Base-by-base conservation (phyloP, 2,797 vertebrate species). In the Gobionotothen gibberifrons region DNA sequence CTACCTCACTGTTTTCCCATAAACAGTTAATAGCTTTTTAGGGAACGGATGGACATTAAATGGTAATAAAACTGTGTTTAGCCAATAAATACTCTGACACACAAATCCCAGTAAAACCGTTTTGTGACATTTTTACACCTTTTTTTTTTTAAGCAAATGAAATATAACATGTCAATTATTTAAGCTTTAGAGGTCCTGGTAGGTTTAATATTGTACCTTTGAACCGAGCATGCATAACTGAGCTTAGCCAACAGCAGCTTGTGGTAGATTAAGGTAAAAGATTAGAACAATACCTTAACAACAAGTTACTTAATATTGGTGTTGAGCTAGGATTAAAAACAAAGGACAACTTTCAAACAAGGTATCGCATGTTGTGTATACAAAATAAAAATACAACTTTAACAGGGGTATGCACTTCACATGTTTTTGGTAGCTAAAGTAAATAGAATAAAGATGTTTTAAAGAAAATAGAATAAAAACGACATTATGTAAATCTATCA, bases 401-500 rank as follows among this genome's bases (percentile, higher is more conserved):
- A 26, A 26, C 26, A 13, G 39, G 13, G 12, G 5, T 48, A 29
- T 48, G 26, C 21, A 59, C 40, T 36, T 6, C 0, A 36, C 32
- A 7, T 36, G 32, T 36, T 36, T 36, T 36, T 36, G 32, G 32
- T 36, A 36, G 32, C 32, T 36, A 36, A 36, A 36, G 7, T 7
- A 36, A 36, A 36, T 36, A 36, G 32, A 36, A 36, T 36, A 36
- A 6, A 36, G 32, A 40, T 21, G 39, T 17, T 2, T 46, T 21
- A 62, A 52, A n/a, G 17, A 3, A 9, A 53, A 32, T 49, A 56
- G 26, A 68, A 62, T 49, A 56, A 26, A 68, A 62, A 43, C 6
- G 17, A 46, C 13, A 61, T n/a, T 15, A 57, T 17, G 19, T 6
- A 4, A 43, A 26, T 17, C 1, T 11, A 42, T n/a, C 56, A 26